Conservation (phyloP, 2,888 invertebrate genomes). For the Agelastica alni region DNA sequence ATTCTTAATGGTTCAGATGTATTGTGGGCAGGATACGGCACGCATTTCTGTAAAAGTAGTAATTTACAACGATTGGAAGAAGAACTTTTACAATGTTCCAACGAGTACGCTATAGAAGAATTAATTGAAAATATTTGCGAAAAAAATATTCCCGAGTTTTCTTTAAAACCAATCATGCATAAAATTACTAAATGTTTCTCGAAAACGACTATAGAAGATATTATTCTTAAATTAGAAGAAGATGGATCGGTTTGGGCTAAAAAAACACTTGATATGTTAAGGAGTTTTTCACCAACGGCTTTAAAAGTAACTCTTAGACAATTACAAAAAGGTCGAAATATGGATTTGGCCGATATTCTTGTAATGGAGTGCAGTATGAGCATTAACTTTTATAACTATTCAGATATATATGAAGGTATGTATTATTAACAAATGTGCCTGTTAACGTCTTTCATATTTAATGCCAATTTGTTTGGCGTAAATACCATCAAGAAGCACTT, state of each 20-base stretch:
- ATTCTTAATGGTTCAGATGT: conserved; percentile 76
- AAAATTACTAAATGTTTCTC: conserved; percentile 81
- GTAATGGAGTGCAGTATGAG: conserved; percentile 88
- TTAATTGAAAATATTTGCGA: conserved; percentile 65
- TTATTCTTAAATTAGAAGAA: conserved; percentile 71
- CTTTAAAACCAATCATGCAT: conserved; percentile 67
- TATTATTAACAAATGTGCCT: background rate
- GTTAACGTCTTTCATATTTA: no score
- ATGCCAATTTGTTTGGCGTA: no score
- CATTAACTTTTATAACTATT: conserved; percentile 64
- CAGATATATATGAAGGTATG: conserved; percentile 83
- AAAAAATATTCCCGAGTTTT: conserved; percentile 63
- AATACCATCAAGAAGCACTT: no score
- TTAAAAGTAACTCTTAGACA: conserved; percentile 84
- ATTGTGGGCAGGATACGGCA: conserved; percentile 86
- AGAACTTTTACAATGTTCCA: conserved; percentile 62
- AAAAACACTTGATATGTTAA: conserved; percentile 71
- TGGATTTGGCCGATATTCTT: conserved; percentile 80
- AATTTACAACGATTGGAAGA: conserved; percentile 68
- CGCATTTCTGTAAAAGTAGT: conserved; percentile 78
- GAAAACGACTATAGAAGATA: conserved; percentile 76
- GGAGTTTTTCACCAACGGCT: conserved; percentile 88
- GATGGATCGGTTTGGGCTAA: conserved; percentile 85
- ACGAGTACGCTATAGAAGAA: conserved; percentile 59
- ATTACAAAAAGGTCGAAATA: conserved; percentile 72